Conservation (phyloP, 2,888 invertebrate genomes). For the Flabesymbios commensalis region DNA sequence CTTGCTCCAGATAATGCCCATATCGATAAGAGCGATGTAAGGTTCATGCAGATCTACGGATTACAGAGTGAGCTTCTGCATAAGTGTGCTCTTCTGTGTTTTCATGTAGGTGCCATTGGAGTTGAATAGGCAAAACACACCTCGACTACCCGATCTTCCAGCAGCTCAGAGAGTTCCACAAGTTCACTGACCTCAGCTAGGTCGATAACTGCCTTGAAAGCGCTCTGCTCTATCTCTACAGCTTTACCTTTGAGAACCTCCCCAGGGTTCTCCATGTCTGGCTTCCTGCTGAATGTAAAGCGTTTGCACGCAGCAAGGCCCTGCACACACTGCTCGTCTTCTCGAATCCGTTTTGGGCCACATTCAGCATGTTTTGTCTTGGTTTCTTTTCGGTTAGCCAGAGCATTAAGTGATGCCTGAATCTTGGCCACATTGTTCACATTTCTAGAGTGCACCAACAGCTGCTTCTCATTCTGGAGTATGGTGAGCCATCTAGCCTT, state of each 20-base stretch:
- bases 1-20: too few species aligned
- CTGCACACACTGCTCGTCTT: constrained; percentile 12
- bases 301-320: constrained; percentile 15
- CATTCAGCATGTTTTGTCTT: constrained; percentile 4
- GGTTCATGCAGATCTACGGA: too few species aligned
- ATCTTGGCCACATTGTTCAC: constrained; percentile 4
- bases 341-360: constrained; percentile 8
- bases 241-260: constrained; percentile 12
- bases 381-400: constrained; percentile 9
- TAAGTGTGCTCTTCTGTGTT: constrained; percentile 18
- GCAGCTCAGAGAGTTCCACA: neutral
- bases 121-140: constrained; percentile 9
- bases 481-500: constrained; percentile 8
- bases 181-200: constrained; percentile 12
- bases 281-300: constrained; percentile 9
- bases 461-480: constrained; percentile 9
- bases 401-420: constrained; percentile 2
- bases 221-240: constrained; percentile 11
- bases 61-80: too few species aligned
- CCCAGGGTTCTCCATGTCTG: constrained; percentile 7
- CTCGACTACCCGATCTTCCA: constrained; percentile 15
- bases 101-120: constrained; percentile 12
- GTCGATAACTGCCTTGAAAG: constrained; percentile 13
- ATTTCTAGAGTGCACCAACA: constrained; percentile 12
- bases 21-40: too few species aligned